Conservation (phyloP, 2,888 invertebrate genomes). For the Aporophyla lueneburgensis region DNA sequence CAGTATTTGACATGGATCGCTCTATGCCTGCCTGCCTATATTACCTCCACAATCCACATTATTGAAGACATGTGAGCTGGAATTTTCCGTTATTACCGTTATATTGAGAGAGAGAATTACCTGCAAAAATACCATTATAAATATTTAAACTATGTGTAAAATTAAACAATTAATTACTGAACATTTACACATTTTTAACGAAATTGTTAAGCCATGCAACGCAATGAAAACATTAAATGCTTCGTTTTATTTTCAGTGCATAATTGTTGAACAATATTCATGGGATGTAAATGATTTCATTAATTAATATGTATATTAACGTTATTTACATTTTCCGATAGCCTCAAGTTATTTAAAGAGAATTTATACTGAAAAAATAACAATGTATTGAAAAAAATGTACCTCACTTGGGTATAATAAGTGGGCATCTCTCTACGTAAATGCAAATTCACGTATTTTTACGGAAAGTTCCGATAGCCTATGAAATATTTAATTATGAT, state of each 20-base stretch:
- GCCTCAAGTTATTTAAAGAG: neutral
- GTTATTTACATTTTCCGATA: constrained; percentile 10
- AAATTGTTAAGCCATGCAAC: neutral
- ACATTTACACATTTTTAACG: constrained; percentile 4
- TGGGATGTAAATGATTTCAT: constrained; percentile 40
- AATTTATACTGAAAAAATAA: neutral
- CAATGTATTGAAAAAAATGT: neutral
- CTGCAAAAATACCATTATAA: neutral
- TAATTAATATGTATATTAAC: constrained; percentile 13
- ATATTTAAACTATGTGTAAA: neutral
- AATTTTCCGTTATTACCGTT: neutral
- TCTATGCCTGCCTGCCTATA: no score
- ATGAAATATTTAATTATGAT: neutral
- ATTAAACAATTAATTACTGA: neutral
- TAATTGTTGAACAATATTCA: constrained; percentile 29
- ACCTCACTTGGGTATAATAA: neutral
- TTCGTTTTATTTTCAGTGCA: constrained; percentile 6
- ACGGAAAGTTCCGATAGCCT: neutral
- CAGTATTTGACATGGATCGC: no score
- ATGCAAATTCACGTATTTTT: neutral
- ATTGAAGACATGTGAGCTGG: no score
- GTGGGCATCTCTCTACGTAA: neutral
- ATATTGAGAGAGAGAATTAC: neutral
- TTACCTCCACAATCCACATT: no score
- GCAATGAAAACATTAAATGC: neutral